A percentile compares a stretch with the other conserved stretches of the same genome.
These are phyloP conservation scores for Dichetophora obliterata DNA, from an alignment of 2,888 invertebrate genomes.

Conservation along the genomic window DNA sequence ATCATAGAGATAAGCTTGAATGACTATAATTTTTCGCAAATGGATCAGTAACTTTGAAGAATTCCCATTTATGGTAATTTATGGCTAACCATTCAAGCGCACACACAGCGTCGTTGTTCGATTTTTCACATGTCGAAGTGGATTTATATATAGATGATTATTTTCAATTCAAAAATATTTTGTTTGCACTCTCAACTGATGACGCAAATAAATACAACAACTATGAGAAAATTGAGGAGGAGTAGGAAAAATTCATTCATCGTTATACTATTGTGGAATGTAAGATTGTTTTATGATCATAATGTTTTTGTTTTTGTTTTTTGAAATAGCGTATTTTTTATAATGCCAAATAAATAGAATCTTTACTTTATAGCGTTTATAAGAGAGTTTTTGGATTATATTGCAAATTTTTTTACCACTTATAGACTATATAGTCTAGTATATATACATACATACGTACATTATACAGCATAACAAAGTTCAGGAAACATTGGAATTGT, in stretches of 20 bases:
- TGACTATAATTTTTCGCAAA: too few relatives aligned
- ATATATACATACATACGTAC: too few relatives aligned
- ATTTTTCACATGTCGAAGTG: background rate
- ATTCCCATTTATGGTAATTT: slow-evolving; percentile 25
- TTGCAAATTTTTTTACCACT: too few relatives aligned
- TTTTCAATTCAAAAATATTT: slow-evolving; percentile 4
- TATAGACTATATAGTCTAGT: too few relatives aligned
- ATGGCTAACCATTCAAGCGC: background rate
- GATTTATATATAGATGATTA: slow-evolving; percentile 20
- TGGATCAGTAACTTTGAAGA: background rate
- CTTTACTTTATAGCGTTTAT: too few relatives aligned
- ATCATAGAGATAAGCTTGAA: too few relatives aligned
- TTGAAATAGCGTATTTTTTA: too few relatives aligned
- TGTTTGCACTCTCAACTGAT: slow-evolving; percentile 17
- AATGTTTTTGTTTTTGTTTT: background rate
- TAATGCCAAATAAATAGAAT: too few relatives aligned
- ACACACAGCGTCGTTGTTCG: background rate
- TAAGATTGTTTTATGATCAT: background rate
- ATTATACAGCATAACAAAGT: too few relatives aligned
- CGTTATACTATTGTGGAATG: background rate
- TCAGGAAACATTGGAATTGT: too few relatives aligned
- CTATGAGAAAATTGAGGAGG: too few relatives aligned
- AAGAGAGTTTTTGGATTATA: too few relatives aligned
- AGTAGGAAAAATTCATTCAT: background rate
- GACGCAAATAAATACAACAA: slow-evolving; percentile 16